Evolutionary conservation across 1,140 invertebrate species (phyloP), one percentile per base, ranked within the genome.

Genomic region (Nasonia longicornis): DNA sequence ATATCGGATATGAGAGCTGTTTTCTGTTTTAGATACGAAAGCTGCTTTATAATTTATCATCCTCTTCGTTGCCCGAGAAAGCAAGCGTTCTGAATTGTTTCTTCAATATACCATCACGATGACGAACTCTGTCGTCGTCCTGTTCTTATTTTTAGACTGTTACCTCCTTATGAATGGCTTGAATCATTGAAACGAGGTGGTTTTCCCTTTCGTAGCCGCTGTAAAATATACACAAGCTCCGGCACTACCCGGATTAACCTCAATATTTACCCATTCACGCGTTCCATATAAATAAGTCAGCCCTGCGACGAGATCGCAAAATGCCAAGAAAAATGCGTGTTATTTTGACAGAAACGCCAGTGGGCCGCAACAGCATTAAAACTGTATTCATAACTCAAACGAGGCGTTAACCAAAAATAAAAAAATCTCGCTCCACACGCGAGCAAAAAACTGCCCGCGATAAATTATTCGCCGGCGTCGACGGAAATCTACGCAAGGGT

Each of bases 11-110:
- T 31, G 63, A 70, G 20, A 72, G 77, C 45, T 58, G 20, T 63
- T 70, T 58, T 58, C 22, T 58, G 38, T 63, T 72, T 72, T n/a
- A 58, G 70, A 63, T 79, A 38, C 58, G 69, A 12, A 7, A 71
- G 58, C 29, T 63, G 70, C 35, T 80, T 75, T 52, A 75, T 75
- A 75, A 80, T 80, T 75, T 58, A 75, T 70, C 64, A 72, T 6
- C 8, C 38, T 35, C 2, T 42, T 20, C 31, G 29, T 77, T 67
- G 6, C n/a, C 29, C 26, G 31, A 10, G 58, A 3, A 29, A 11
- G 1, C 3, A 10, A 35, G 4, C 42, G 12, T 70, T 20, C 8
- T 52, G 45, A 78, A 78, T 78, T 70, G 22, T 78, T 52, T 78
- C 10, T 52, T n/a, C n/a, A 22, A 77, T 29, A 77, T 29, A 58